phyloP scores from a whole-genome alignment of 2,113 vertebrate genomes.

The Ciconia stormi region DNA sequence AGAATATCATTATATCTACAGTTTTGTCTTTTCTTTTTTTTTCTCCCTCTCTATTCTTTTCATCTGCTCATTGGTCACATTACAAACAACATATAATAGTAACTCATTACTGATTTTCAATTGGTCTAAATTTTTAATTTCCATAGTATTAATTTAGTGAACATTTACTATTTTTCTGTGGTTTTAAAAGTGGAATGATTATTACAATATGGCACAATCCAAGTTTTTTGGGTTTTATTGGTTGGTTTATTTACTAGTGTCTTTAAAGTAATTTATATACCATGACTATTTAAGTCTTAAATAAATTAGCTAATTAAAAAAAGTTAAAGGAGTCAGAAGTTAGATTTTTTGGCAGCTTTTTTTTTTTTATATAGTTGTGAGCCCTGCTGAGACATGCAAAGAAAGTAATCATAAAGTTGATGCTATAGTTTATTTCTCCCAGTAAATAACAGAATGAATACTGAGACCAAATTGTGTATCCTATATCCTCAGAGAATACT shows the following conservation, averaged over 20 bases:
- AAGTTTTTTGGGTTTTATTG: no score
- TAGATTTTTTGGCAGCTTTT: background rate
- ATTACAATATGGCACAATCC: background rate
- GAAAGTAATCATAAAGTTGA: background rate
- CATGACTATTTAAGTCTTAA: background rate
- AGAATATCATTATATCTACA: background rate
- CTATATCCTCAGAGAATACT: background rate
- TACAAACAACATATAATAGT: background rate
- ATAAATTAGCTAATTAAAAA: background rate
- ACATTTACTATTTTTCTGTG: background rate
- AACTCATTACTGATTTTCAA: background rate
- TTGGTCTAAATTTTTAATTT: background rate
- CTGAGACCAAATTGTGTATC: background rate
- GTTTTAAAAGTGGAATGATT: background rate
- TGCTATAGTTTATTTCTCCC: background rate
- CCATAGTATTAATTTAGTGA: background rate
- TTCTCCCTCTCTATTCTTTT: background rate
- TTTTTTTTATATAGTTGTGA: background rate
- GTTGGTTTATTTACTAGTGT: fast-evolving
- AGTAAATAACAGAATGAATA: background rate
- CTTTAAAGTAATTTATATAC: background rate
- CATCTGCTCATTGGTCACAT: background rate
- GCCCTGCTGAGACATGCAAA: background rate
- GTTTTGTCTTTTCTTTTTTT: background rate
- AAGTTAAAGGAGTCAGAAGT: background rate